Percentiles rank a stretch among this genome's conserved stretches.
phyloP scores from a whole-genome alignment of 2,888 invertebrate species.

The Baronia brevicornis region DNA sequence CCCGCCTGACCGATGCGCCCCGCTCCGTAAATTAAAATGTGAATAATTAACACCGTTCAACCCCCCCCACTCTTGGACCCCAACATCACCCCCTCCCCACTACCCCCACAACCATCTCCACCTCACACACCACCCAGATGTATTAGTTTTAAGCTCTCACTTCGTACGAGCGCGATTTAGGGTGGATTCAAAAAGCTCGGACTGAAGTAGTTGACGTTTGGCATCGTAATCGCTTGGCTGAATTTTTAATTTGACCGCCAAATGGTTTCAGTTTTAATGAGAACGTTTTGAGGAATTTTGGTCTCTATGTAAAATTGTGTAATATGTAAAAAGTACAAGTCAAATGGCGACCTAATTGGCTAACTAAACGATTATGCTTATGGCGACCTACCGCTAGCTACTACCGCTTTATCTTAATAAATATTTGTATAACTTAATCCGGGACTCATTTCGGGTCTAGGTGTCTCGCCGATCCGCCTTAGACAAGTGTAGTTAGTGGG shows the following conservation, averaged over 20 bases:
- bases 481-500: too few relatives aligned
- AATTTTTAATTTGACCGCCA: slow-evolving; percentile 27
- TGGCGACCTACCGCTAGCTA: too few relatives aligned
- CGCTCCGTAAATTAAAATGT: slow-evolving; percentile 73
- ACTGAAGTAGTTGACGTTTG: slow-evolving; percentile 53
- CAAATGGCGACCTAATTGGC: too few relatives aligned
- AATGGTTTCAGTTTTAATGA: slow-evolving; percentile 13
- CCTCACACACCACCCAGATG: slow-evolving; percentile 51
- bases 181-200: slow-evolving; percentile 34
- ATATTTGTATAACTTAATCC: too few relatives aligned
- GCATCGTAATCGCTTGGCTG: slow-evolving; percentile 44
- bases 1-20: slow-evolving; percentile 48
- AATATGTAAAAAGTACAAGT: too few relatives aligned
- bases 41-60: slow-evolving; percentile 68
- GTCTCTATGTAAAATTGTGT: too few relatives aligned
- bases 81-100: slow-evolving; percentile 23
- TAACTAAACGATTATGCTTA: too few relatives aligned
- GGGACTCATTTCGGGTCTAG: too few relatives aligned
- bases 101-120: slow-evolving; percentile 29
- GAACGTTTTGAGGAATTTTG: slow-evolving; percentile 16
- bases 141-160: slow-evolving; percentile 71
- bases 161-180: slow-evolving; percentile 61
- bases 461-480: too few relatives aligned
- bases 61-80: slow-evolving; percentile 25
- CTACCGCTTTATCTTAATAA: too few relatives aligned